Evolutionary conservation across 2,888 invertebrate genomes (phyloP), one percentile per base, ranked within the genome.

Genomic region (Tridacna gigas): DNA sequence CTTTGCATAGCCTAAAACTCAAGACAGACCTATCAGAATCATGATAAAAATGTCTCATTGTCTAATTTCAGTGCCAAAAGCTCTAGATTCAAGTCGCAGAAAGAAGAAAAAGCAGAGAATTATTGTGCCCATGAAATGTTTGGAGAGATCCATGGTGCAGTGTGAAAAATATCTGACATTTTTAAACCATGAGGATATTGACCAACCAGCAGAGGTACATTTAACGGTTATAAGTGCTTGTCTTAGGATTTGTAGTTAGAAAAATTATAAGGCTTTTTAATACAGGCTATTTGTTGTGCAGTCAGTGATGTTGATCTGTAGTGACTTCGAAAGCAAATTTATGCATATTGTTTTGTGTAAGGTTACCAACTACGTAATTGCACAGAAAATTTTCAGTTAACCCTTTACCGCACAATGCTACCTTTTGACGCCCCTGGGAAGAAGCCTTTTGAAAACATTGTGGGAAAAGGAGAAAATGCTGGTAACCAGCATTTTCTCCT

Each of bases 111-210:
- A 93, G 86, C 91, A 91, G 76, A 79, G 89, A 22, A 82, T 89
- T 0, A 74, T 82, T 9, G 91, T 98, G 51, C 97, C 98, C 0
- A 96, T 97, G 86, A 96, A 96, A 69, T 96, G 97, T 3, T 95
- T 98, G 79, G 97, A 98, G 89, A 97, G 98, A 91, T 98, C 98
- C 0, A 96, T 97, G 79, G 96, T 96, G 89, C 96, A 98, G 86
- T 96, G 97, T 90, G 96, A 96, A 82, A 97, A 97, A 92, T 97
- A 96, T 91, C 96, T 98, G n/a, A 96, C 88, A 28, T 92, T 92
- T 86, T 89, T 93, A 76, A 92, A 96, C 84, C 96, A 97, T 88
- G 97, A 97, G 91, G 97, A 97, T 88, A 96, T 97, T 3, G 97
- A 97, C 90, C 96, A 95, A 84, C 96, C 96, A 73, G 86, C 83